phyloP scores from a whole-genome alignment of 2,113 vertebrate genomes.

The Ursus arctos region DNA sequence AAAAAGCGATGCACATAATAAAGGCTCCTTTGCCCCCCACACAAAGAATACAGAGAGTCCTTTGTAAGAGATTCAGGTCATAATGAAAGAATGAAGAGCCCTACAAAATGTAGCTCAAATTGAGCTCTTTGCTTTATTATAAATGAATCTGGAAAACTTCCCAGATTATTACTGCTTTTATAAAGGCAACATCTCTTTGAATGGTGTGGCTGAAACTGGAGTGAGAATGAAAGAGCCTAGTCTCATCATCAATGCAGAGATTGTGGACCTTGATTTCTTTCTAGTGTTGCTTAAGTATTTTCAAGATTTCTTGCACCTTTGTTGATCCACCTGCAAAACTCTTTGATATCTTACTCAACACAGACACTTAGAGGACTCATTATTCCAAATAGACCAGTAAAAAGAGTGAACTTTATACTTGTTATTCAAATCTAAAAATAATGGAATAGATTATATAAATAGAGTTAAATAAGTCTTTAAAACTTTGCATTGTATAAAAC shows the following conservation, averaged over 20 bases:
- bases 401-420: background rate
- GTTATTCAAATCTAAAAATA: background rate
- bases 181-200: background rate
- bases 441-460: background rate
- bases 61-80: conserved; percentile 41
- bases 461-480: background rate
- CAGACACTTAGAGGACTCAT: background rate
- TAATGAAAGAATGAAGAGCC: conserved; percentile 39
- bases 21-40: background rate
- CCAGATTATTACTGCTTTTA: conserved; percentile 61
- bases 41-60: background rate
- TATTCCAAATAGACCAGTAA: background rate
- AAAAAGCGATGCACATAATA: background rate
- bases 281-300: background rate
- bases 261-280: background rate
- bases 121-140: conserved; percentile 60
- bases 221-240: background rate
- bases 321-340: background rate
- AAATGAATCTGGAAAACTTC: conserved; percentile 72
- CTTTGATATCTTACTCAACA: background rate
- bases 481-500: background rate
- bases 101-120: conserved; percentile 14
- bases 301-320: background rate
- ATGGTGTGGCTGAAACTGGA: background rate
- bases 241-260: background rate